Evolutionary conservation across 2,888 invertebrate species (phyloP).

Genomic region (Netelia fuscicornis): DNA sequence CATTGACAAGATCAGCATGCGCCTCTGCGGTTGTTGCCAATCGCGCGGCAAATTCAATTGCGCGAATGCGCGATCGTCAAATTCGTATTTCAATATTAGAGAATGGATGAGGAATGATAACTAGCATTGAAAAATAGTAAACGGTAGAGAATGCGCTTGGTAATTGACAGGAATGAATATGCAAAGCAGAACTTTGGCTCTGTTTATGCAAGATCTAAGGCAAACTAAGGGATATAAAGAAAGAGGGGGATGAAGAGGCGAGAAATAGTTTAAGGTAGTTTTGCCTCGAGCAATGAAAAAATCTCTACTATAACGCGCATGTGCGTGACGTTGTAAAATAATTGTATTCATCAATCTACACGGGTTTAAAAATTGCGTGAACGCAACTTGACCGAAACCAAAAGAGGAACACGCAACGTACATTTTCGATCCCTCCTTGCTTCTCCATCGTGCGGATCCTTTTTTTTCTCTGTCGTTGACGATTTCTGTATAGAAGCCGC

Average conservation of each 20-base stretch:
- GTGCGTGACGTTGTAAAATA: neutral
- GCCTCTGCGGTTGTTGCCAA: no score
- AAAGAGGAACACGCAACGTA: neutral
- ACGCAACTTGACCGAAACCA: neutral
- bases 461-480: neutral
- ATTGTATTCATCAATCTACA: neutral
- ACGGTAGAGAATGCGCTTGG: neutral
- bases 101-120: no score
- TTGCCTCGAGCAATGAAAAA: neutral
- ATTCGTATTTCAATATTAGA: no score
- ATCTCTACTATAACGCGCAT: neutral
- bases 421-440: neutral
- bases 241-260: neutral
- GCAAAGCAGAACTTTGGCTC: neutral
- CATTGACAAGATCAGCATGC: neutral
- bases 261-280: neutral
- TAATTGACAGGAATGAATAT: neutral
- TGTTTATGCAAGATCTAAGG: neutral
- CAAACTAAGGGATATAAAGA: no score
- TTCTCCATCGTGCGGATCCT: neutral
- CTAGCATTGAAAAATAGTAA: neutral
- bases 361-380: neutral
- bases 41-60: no score
- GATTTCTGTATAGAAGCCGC: conserved; percentile 5
- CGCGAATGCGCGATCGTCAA: no score